Conservation (phyloP, 2,113 vertebrate species). For the Brachyistius frenatus region DNA sequence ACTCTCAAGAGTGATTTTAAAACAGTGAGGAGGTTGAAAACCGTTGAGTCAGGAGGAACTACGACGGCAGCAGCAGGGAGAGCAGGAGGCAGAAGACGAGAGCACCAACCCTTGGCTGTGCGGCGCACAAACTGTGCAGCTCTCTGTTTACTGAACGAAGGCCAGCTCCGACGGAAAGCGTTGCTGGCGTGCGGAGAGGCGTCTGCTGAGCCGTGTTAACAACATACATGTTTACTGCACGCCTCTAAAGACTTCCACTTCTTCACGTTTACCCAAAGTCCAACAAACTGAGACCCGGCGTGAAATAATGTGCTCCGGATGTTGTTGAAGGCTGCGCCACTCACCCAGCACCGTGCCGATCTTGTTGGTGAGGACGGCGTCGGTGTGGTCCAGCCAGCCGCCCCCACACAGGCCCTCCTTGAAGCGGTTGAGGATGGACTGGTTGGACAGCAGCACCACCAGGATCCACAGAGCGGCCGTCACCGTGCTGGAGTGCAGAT, state of each 20-base stretch:
- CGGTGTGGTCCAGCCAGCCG: conserved; percentile 98
- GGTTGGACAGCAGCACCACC: conserved; percentile 94
- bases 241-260: too few relatives aligned
- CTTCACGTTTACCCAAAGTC: too few relatives aligned
- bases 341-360: conserved; percentile 97
- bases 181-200: conserved; percentile 63
- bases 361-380: conserved; percentile 97
- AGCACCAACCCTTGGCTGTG: conserved; percentile 75
- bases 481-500: conserved; percentile 94
- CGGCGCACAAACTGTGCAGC: conserved; percentile 73
- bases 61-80: conserved; percentile 24
- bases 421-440: conserved; percentile 92
- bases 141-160: conserved; percentile 74
- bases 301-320: background rate
- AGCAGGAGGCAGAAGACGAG: conserved; percentile 31
- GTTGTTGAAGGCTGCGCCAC: conserved; percentile 25
- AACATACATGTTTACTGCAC: conserved; percentile 13
- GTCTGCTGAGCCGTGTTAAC: conserved; percentile 70
- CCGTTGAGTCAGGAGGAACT: conserved; percentile 47
- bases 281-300: too few relatives aligned
- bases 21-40: conserved; percentile 41
- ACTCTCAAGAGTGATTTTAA: background rate
- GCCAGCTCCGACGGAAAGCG: conserved; percentile 71
- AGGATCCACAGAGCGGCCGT: conserved; percentile 94
- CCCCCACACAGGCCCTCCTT: conserved; percentile 96